These are phyloP conservation scores for Lasioglossum villosulum DNA, from an alignment of 2,888 invertebrate species.

Conservation along the genomic window DNA sequence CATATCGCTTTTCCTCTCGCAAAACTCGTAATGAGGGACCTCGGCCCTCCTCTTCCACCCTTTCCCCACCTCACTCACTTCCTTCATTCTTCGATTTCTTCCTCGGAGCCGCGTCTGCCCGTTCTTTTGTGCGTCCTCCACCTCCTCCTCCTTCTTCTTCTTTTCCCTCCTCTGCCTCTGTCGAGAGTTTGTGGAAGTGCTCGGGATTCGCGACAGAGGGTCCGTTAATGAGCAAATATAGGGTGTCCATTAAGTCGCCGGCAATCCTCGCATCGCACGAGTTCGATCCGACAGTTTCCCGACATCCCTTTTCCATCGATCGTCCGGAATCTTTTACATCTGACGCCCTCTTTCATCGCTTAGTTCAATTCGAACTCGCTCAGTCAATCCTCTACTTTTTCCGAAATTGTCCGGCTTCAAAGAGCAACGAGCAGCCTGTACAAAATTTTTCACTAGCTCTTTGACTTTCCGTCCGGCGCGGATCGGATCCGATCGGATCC, in stretches of 20 bases:
- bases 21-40: constrained; percentile 66
- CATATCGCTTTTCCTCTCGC: constrained; percentile 68
- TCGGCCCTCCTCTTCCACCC: constrained; percentile 28
- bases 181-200: constrained; percentile 70
- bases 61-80: constrained; percentile 40
- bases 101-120: constrained; percentile 53
- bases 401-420: neutral
- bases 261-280: constrained; percentile 55
- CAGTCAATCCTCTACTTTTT: neutral
- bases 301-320: constrained; percentile 1
- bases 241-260: constrained; percentile 75
- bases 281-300: constrained; percentile 27
- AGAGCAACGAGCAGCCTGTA: constrained; percentile 37
- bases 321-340: neutral
- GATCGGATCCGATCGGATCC: constrained; percentile 64
- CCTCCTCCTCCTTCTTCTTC: constrained; percentile 51
- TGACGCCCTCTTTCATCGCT: neutral
- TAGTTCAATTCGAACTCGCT: neutral
- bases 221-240: constrained; percentile 79
- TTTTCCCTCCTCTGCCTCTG: constrained; percentile 28
- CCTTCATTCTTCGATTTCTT: constrained; percentile 64
- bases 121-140: constrained; percentile 58
- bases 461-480: constrained; percentile 67
- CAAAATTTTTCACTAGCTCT: constrained; percentile 53
- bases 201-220: constrained; percentile 76